Base-by-base conservation (phyloP, 2,113 vertebrate genomes). In the Regulus satrapa region DNA sequence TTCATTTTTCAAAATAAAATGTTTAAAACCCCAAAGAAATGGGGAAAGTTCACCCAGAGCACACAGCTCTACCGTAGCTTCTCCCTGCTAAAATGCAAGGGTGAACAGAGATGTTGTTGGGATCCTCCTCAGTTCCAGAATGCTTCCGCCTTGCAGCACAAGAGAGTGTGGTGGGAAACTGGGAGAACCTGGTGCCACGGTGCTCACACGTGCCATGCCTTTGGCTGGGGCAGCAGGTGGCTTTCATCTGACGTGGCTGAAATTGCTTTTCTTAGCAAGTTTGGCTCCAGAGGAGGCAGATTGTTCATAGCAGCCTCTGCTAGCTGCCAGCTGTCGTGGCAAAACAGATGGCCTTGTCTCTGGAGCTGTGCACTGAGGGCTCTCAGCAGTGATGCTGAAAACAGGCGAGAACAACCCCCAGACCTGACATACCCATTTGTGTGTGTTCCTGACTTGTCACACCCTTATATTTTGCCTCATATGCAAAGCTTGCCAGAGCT, bases 301-400 rank as follows among this genome's bases (percentile, higher is more conserved):
- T 79, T 79, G 28, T 75, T 85, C 81, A 55, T 25, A n/a, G 69
- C 28, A n/a, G 84, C 48, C 66, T 94, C 77, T 86, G 66, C 88
- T 96, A 95, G 84, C 93, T 91, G 85, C 94, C 96, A 94, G 92
- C 94, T 97, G 94, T 92, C 52, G 3, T 23, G 74, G 74, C 56
- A 40, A 40, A 95, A 71, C 96, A 97, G 95, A 91, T 94, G 92
- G 88, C 87, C 45, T 68, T 54, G 75, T 95, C 82, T 66, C 77
- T 41, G 90, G 82, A 72, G 58, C 74, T 58, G 69, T 36, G 64
- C 34, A 3, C 3, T 32, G 64, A 51, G 46, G 72, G 52, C 46
- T 79, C 19, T 26, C 0, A 1, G 76, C 55, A 74, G 64, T 1
- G 63, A 74, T 31, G 80, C 80, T 78, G 73, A 32, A 77, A 78